Evolutionary conservation across 2,888 invertebrate genomes (phyloP).

Genomic region (Caenorhabditis panamensis): DNA sequence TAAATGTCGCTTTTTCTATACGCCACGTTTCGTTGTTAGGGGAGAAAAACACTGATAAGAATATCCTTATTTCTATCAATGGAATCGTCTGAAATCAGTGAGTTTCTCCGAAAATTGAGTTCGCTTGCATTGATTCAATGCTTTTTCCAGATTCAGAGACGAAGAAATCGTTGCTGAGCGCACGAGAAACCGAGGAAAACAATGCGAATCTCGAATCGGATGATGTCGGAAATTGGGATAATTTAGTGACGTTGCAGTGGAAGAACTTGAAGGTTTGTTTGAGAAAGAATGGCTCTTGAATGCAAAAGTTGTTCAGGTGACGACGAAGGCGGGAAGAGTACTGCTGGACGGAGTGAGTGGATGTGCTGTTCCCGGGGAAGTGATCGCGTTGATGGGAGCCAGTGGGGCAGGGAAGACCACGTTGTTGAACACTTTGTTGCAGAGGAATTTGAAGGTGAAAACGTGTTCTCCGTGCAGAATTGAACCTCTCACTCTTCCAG

Average conservation of each 20-base stretch:
- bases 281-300: slow-evolving; percentile 2
- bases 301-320: slow-evolving; percentile 47
- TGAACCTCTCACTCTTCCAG: background rate
- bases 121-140: too few species aligned
- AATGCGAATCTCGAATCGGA: slow-evolving; percentile 14
- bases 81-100: slow-evolving; percentile 35
- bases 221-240: slow-evolving; percentile 33
- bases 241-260: slow-evolving; percentile 72
- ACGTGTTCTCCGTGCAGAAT: background rate
- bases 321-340: slow-evolving; percentile 67
- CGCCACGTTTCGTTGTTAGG: too few species aligned
- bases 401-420: slow-evolving; percentile 95
- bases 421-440: slow-evolving; percentile 89
- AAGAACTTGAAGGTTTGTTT: slow-evolving; percentile 66
- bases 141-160: slow-evolving; percentile 16
- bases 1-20: too few species aligned
- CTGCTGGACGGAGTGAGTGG: slow-evolving; percentile 74
- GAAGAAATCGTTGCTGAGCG: slow-evolving; percentile 38
- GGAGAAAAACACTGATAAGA: background rate
- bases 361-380: slow-evolving; percentile 76
- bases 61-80: slow-evolving; percentile 26
- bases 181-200: slow-evolving; percentile 37
- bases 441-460: slow-evolving; percentile 64
- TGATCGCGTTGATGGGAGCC: slow-evolving; percentile 81
- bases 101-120: too few species aligned